phyloP scores from a whole-genome alignment of 2,797 vertebrate species.

The Myotis pilosus region DNA sequence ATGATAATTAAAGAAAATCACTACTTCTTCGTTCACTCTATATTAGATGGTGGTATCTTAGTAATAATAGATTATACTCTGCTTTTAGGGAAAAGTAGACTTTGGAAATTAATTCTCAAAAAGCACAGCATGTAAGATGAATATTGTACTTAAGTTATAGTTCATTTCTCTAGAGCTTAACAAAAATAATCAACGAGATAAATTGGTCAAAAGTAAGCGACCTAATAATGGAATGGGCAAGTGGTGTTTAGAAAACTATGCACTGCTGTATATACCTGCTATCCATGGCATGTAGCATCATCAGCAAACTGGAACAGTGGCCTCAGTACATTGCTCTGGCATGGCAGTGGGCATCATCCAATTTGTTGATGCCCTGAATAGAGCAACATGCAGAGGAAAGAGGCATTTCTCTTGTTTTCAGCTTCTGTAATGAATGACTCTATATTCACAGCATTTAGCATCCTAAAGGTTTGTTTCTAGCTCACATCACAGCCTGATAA shows the following conservation, averaged over 20 bases:
- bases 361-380: not conserved
- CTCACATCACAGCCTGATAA: not conserved
- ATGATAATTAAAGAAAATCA: conserved; percentile 66
- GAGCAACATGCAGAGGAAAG: not conserved
- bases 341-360: too few species aligned
- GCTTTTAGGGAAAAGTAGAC: conserved; percentile 42
- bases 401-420: not conserved
- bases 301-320: not conserved
- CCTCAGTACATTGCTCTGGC: not conserved
- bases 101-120: conserved; percentile 53
- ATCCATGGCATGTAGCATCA: accelerated
- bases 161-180: conserved; percentile 10
- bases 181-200: not conserved
- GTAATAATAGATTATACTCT: conserved; percentile 31
- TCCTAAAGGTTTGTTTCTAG: not conserved
- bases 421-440: not conserved
- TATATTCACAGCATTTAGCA: not conserved
- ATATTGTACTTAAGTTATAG: not conserved
- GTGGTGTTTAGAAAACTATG: not conserved
- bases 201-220: not conserved
- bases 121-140: conserved; percentile 3
- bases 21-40: not conserved
- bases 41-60: conserved; percentile 30
- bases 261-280: accelerated
- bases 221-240: not conserved